phyloP scores from a whole-genome alignment of 92 coral and sea anemone genomes.

The Diadumene lineata region DNA sequence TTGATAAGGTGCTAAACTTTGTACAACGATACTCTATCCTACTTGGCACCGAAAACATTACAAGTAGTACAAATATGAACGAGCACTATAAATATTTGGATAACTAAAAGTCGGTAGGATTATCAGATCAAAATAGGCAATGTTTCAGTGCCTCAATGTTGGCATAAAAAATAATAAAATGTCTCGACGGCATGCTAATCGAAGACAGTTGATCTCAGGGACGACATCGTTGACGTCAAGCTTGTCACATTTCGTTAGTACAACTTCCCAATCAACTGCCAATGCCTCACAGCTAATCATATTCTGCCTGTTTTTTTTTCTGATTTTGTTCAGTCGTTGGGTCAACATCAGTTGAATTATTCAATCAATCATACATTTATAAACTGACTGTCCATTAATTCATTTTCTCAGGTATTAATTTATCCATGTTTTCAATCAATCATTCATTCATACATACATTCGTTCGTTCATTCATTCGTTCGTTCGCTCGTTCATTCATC shows the following conservation, averaged over 20 bases:
- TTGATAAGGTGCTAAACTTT: slow-evolving; percentile 4
- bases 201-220: slow-evolving; percentile 11
- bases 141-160: slow-evolving; percentile 32
- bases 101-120: slow-evolving; percentile 30
- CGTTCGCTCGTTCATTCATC: too few species aligned
- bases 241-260: slow-evolving; percentile 35
- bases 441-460: too few species aligned
- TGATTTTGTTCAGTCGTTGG: too few species aligned
- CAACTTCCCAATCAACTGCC: too few species aligned
- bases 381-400: too few species aligned
- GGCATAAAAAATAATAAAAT: slow-evolving; percentile 43
- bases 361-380: too few species aligned
- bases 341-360: too few species aligned
- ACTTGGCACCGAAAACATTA: slow-evolving; percentile 31
- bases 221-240: slow-evolving; percentile 10
- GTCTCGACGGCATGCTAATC: slow-evolving; percentile 47
- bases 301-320: too few species aligned
- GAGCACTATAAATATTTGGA: slow-evolving; percentile 30
- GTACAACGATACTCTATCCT: slow-evolving; percentile 13
- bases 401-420: too few species aligned
- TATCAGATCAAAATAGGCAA: slow-evolving; percentile 32
- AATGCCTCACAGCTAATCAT: too few species aligned
- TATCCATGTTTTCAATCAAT: slow-evolving; percentile 26
- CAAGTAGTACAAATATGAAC: slow-evolving; percentile 26
- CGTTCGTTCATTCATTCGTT: too few species aligned